Evolutionary conservation across 2,888 invertebrate species (phyloP).

Genomic region (Nyleta sp.): DNA sequence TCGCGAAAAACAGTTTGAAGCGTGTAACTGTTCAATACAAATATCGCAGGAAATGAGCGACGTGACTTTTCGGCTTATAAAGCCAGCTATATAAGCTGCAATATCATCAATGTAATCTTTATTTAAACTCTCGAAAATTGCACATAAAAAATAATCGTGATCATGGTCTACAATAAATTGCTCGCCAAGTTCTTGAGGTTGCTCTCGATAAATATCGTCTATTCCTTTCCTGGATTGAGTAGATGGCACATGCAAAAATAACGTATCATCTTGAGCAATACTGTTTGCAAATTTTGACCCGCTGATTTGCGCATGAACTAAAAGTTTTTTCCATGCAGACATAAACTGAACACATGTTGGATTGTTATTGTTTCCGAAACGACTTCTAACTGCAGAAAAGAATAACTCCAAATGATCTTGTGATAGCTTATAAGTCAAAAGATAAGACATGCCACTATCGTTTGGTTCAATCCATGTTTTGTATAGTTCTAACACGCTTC

Average conservation of each 20-base stretch:
- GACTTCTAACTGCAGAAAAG: conserved; percentile 51
- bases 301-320: conserved; percentile 54
- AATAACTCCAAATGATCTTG: conserved; percentile 51
- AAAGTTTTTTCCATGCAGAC: conserved; percentile 54
- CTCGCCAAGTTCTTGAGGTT: background rate
- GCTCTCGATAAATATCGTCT: conserved; percentile 21
- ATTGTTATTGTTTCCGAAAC: conserved; percentile 65
- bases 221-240: background rate
- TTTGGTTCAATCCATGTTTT: conserved; percentile 14
- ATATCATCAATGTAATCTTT: conserved; percentile 21
- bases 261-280: conserved; percentile 36
- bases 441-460: conserved; percentile 9
- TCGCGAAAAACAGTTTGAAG: background rate
- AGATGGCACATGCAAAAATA: conserved; percentile 21
- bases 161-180: conserved; percentile 24
- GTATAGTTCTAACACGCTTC: conserved; percentile 21
- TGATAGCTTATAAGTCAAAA: conserved; percentile 35
- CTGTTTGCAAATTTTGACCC: conserved; percentile 42
- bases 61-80: conserved; percentile 19
- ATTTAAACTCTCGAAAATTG: conserved; percentile 14
- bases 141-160: conserved; percentile 26
- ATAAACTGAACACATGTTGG: conserved; percentile 57
- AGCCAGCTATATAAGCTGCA: conserved; percentile 37
- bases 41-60: background rate
- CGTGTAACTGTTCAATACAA: conserved; percentile 10